Conservation (phyloP, 1,140 invertebrate species). For the Theocolax elegans region DNA sequence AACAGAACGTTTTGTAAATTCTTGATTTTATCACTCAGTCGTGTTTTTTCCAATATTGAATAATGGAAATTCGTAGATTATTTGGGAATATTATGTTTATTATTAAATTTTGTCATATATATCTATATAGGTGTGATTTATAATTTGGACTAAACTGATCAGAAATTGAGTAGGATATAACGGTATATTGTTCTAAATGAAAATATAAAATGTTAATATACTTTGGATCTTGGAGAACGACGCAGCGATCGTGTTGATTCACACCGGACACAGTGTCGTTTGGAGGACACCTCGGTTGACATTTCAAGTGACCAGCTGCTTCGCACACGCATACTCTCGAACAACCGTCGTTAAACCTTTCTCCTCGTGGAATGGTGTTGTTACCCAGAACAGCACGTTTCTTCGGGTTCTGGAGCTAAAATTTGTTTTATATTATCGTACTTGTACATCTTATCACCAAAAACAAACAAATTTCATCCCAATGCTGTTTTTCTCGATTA, state of each 20-base stretch:
- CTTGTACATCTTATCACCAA: too few species aligned
- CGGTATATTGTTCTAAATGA: neutral
- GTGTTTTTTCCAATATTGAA: too few species aligned
- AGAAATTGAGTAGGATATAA: too few species aligned
- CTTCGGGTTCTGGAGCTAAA: conserved; percentile 61
- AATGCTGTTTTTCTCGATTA: too few species aligned
- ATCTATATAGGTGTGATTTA: too few species aligned
- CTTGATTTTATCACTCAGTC: too few species aligned
- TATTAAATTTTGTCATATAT: too few species aligned
- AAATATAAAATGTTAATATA: neutral
- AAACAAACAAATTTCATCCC: too few species aligned
- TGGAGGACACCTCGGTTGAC: conserved; percentile 75
- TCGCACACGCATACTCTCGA: conserved; percentile 81
- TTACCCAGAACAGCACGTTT: conserved; percentile 82
- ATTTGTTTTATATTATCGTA: neutral
- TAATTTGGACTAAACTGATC: too few species aligned
- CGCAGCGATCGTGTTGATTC: conserved; percentile 63
- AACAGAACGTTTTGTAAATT: too few species aligned
- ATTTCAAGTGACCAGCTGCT: conserved; percentile 76
- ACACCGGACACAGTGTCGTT: conserved; percentile 57
- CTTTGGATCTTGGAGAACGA: conserved; percentile 51
- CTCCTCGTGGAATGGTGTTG: conserved; percentile 76
- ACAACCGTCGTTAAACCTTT: conserved; percentile 83
- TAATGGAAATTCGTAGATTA: too few species aligned
- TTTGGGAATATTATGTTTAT: too few species aligned